Percentiles rank a stretch among this genome's conserved stretches.
Conservation (phyloP, 2,113 vertebrate species). For the Trichomycterus rosablanca region DNA sequence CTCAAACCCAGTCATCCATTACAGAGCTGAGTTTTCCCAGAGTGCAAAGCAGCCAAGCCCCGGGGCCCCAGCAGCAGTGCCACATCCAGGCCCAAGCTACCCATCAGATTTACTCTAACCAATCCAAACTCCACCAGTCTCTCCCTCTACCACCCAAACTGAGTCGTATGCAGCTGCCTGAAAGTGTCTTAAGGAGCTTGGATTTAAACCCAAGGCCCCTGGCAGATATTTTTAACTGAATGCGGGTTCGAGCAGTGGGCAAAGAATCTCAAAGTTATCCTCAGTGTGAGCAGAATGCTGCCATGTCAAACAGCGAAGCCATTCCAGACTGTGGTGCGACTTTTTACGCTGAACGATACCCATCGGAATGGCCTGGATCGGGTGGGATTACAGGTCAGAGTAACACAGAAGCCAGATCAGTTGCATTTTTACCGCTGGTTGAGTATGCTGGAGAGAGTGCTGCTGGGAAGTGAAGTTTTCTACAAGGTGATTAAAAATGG, state of each 20-base stretch:
- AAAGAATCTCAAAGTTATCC: conserved; percentile 17
- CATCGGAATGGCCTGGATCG: conserved; percentile 23
- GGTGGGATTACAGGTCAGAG: neutral
- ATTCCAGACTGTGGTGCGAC: conserved; percentile 15
- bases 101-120: conserved; percentile 5
- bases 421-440: neutral
- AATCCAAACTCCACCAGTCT: conserved; percentile 5
- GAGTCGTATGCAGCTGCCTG: conserved; percentile 41
- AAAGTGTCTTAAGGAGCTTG: conserved; percentile 41
- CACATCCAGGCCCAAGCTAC: neutral
- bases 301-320: conserved; percentile 7
- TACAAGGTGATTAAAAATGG: too few species aligned
- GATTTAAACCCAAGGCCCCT: conserved; percentile 32
- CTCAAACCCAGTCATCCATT: conserved; percentile 4
- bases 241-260: neutral
- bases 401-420: conserved; percentile 18
- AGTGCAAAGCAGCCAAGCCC: neutral
- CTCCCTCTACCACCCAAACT: conserved; percentile 45
- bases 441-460: neutral
- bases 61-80: conserved; percentile 12
- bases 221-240: conserved; percentile 42
- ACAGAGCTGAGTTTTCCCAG: neutral
- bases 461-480: neutral
- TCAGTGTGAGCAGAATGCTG: conserved; percentile 17
- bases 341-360: conserved; percentile 21